Conservation (phyloP, 2,797 vertebrate genomes). For the Epinephelus awoara region DNA sequence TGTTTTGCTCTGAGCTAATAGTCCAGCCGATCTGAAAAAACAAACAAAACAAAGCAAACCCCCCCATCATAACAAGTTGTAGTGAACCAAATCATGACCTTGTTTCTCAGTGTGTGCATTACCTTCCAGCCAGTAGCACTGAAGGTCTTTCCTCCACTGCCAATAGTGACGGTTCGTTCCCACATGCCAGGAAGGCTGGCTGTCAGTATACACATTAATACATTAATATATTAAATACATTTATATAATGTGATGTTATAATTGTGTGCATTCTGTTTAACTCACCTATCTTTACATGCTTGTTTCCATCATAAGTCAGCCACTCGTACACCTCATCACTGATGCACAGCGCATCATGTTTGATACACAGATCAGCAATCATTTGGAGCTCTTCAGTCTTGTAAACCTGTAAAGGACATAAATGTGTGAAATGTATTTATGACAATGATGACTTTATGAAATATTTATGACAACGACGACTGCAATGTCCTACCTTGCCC, state of each 20-base stretch:
- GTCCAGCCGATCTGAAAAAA: constrained; percentile 13
- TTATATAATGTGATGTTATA: neutral
- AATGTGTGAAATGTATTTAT: neutral
- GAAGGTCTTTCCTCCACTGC: constrained; percentile 96
- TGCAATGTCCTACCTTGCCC: constrained; percentile 90
- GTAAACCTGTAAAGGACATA: constrained; percentile 87
- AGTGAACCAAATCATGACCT: neutral
- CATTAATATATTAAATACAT: neutral
- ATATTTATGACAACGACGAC: too few species aligned
- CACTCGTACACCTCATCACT: constrained; percentile 98
- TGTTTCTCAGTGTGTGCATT: constrained; percentile 14
- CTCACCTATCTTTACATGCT: constrained; percentile 93
- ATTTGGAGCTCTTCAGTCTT: constrained; percentile 88
- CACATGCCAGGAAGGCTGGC: constrained; percentile 96
- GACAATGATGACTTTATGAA: too few species aligned
- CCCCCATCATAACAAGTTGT: neutral
- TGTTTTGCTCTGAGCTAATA: neutral
- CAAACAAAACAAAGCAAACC: neutral
- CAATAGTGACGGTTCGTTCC: constrained; percentile 92
- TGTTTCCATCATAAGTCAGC: constrained; percentile 90
- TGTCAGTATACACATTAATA: constrained; percentile 57
- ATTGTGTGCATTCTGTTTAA: neutral
- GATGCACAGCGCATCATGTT: constrained; percentile 91
- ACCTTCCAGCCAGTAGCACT: constrained; percentile 98
- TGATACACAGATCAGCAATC: constrained; percentile 92